Evolutionary conservation across 2,113 vertebrate genomes (phyloP), one percentile per base, ranked within the genome.

Genomic region (Coryphaenoides rupestris): DNA sequence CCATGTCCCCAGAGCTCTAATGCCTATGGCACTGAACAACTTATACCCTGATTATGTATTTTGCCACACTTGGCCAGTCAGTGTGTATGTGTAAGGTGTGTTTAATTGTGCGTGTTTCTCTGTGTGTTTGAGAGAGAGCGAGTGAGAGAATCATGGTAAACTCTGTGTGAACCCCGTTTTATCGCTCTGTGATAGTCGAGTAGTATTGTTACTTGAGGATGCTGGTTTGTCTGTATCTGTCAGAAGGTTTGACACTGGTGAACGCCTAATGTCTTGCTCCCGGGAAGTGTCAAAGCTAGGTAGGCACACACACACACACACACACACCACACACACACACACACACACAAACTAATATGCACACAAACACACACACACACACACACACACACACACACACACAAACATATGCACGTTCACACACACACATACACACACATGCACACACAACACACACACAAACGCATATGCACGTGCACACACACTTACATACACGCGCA

Each of bases 171-270:
- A 85, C 84, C 57, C 47, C 60, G 47, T 66, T 64, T 64, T 60
- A 63, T 74, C 75, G 74, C 77, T 78, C 69, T 79, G 56, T 81
- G 80, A 69, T 76, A 77, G 62, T 85, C 78, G 73, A 62, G 60
- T 40, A 45, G 70, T 54, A 69, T 73, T 58, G 22, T 75, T 66
- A 77, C 16, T 73, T 73, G 14, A 0, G 55, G 60, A 58, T 79
- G 81, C 68, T 80, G 72, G 80, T 66, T 79, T 78, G 58, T 72
- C 63, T 16, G 56, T 70, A 69, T 84, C 83, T 79, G 80, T 86
- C 85, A 81, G 79, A 72, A 70, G 75, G 82, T 86, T 72, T 74
- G 76, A 83, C 61, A 84, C 58, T 74, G 69, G 47, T 26, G 53
- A 69, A 79, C 58, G 69, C 69, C 76, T 57, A 16, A 63, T 72